These are phyloP conservation scores for Plebejus melissa DNA, from an alignment of 2,888 invertebrate species.

Conservation along the genomic window DNA sequence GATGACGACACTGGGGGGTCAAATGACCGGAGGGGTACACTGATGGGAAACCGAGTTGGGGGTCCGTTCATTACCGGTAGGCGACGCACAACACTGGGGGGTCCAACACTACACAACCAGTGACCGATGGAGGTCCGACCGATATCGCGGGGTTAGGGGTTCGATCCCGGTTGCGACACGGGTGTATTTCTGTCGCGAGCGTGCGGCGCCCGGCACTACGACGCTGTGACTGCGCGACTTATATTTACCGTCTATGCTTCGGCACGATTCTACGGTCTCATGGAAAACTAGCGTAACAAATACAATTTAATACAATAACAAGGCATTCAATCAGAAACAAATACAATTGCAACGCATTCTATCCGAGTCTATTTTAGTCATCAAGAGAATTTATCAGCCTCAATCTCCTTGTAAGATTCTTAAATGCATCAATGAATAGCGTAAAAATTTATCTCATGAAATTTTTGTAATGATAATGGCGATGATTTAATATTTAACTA, in stretches of 20 bases:
- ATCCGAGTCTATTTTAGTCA: too few species aligned
- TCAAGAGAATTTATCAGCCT: too few species aligned
- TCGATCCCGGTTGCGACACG: slow-evolving; percentile 57
- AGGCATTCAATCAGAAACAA: neutral
- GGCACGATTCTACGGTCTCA: neutral
- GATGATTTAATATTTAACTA: too few species aligned
- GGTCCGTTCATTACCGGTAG: slow-evolving; percentile 9
- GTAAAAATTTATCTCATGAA: too few species aligned
- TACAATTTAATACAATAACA: neutral
- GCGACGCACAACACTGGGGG: slow-evolving; percentile 7
- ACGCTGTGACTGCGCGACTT: slow-evolving; percentile 42
- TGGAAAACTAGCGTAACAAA: neutral
- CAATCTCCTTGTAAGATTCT: too few species aligned
- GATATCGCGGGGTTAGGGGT: slow-evolving; percentile 33
- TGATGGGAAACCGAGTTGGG: neutral
- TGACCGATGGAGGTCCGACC: slow-evolving; percentile 32
- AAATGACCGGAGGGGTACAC: slow-evolving; percentile 7
- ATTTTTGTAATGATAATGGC: too few species aligned
- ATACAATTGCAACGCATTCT: too few species aligned
- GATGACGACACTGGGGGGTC: slow-evolving; percentile 13
- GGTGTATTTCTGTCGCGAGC: slow-evolving; percentile 44
- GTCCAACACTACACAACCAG: slow-evolving; percentile 34
- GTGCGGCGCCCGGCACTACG: slow-evolving; percentile 46
- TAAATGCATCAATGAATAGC: too few species aligned
- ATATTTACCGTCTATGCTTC: slow-evolving; percentile 16